Evolutionary conservation across 2,113 vertebrate genomes (phyloP), one percentile per base, ranked within the genome.

Genomic region (Microtus pennsylvanicus): DNA sequence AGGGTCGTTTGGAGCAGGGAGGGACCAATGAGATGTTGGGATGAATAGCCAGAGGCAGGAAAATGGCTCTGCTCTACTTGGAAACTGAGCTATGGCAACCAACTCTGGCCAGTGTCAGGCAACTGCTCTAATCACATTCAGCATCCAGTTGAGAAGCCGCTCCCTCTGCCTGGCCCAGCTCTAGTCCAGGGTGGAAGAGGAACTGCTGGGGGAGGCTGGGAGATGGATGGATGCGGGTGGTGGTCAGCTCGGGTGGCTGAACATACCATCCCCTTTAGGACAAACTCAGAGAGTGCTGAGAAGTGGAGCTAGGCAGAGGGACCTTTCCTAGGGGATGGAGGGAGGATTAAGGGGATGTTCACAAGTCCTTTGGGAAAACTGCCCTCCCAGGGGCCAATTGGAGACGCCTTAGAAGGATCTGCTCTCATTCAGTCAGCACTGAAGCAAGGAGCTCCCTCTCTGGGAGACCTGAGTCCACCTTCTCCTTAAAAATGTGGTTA

Each of bases 31-130:
- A 72, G 13, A 1, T 5, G 21, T 13, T 4, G 47, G 9, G 21
- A 21, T 55, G 33, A 21, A 19, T 9, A 30, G 14, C 13, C 35
- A 35, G 33, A 1, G 30, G 50, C 38, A 14, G 38, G 10, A 24
- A 55, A 55, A 0, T 0, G 6, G 8, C 0, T 83, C 38, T 63
- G 1, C 55, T 50, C 2, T 0, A 16, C 8, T 22, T 33, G 26
- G n/a, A 87, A 5, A 35, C 19, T 17, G 26, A 9, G 58, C 22
- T 38, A 3, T 24, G 19, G 80, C 52, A 42, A 55, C 22, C 30
- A 45, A 35, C 35, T 1, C 67, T 8, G n/a, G 74, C 72, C 45
- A 4, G 0, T 21, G 33, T 76, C 10, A 52, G 70, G 21, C 69
- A 50, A 3, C 22, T 1, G 12, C 35, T 77, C 81, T 3, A 35